Percentiles rank a stretch among this genome's conserved stretches.
Conservation (phyloP, 1,140 invertebrate genomes). For the Pseudomyrmex gracilis region DNA sequence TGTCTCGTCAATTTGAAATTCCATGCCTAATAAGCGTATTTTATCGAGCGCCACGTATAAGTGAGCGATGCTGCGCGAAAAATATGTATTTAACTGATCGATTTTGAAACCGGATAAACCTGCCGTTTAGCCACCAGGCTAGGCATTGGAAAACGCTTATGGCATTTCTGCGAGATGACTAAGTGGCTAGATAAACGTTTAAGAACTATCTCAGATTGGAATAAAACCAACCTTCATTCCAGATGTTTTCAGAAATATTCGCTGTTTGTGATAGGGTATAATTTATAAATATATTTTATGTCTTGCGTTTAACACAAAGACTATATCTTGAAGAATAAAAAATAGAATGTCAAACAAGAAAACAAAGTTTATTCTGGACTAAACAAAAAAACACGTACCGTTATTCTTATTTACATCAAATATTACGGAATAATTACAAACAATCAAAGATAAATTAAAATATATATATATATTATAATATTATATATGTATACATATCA, state of each 20-base stretch:
- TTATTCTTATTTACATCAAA: too few relatives aligned
- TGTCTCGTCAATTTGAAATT: slow-evolving; percentile 30
- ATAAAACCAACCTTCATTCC: slow-evolving; percentile 59
- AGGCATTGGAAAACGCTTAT: slow-evolving; percentile 82
- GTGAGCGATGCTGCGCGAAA: neutral
- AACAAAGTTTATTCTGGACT: too few relatives aligned
- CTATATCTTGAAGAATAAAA: neutral
- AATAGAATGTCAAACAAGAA: neutral
- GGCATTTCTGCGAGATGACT: slow-evolving; percentile 69
- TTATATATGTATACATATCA: too few relatives aligned
- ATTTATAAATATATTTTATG: slow-evolving; percentile 34
- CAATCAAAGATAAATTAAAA: too few relatives aligned
- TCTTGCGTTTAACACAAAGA: neutral
- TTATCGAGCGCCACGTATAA: slow-evolving; percentile 1
- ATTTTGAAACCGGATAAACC: slow-evolving; percentile 51
- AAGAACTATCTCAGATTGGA: slow-evolving; percentile 64
- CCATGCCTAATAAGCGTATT: slow-evolving; percentile 44
- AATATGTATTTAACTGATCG: slow-evolving; percentile 35
- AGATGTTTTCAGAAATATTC: slow-evolving; percentile 59
- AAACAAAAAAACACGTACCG: too few relatives aligned
- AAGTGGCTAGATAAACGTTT: slow-evolving; percentile 80
- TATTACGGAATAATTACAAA: too few relatives aligned
- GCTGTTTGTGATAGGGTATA: neutral
- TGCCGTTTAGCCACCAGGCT: slow-evolving; percentile 63
- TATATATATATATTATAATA: too few relatives aligned